Percentiles rank a stretch among this genome's conserved stretches.
Evolutionary conservation across 2,797 vertebrate genomes (phyloP).

Genomic region (Tolypeutes matacus): DNA sequence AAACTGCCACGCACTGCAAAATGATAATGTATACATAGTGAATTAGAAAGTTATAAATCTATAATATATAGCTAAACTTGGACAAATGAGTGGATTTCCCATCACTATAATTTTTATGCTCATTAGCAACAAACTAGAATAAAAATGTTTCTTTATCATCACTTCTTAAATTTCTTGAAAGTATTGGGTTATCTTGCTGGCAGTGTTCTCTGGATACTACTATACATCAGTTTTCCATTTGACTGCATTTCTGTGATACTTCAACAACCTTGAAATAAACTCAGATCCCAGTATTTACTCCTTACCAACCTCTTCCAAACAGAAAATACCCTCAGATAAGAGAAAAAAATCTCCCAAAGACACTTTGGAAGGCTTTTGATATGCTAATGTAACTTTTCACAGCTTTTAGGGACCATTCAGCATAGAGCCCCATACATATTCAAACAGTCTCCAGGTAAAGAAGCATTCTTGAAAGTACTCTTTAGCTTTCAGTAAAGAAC

Average conservation of each 20-base stretch:
- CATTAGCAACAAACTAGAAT: background rate
- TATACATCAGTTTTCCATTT: conserved; percentile 36
- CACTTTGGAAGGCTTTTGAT: conserved; percentile 47
- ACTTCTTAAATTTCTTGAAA: conserved; percentile 37
- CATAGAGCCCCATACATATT: background rate
- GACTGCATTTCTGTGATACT: background rate
- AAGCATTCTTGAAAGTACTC: background rate
- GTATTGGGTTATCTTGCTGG: background rate
- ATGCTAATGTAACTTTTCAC: conserved; percentile 56
- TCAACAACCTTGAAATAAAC: conserved; percentile 65
- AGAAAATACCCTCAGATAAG: conserved; percentile 9
- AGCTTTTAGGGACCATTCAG: background rate
- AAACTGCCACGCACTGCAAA: background rate
- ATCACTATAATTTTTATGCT: conserved; percentile 28
- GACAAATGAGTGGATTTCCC: background rate
- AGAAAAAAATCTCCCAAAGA: conserved; percentile 17
- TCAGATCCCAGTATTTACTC: conserved; percentile 22
- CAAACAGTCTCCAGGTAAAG: conserved; percentile 1
- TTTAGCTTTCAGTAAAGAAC: background rate
- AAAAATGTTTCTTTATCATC: conserved; percentile 44
- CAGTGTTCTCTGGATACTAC: background rate
- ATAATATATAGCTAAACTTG: background rate
- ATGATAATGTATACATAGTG: background rate
- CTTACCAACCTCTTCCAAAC: background rate
- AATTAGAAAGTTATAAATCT: background rate